Evolutionary conservation across 1,140 invertebrate species (phyloP).

Genomic region (Sinella curviseta): DNA sequence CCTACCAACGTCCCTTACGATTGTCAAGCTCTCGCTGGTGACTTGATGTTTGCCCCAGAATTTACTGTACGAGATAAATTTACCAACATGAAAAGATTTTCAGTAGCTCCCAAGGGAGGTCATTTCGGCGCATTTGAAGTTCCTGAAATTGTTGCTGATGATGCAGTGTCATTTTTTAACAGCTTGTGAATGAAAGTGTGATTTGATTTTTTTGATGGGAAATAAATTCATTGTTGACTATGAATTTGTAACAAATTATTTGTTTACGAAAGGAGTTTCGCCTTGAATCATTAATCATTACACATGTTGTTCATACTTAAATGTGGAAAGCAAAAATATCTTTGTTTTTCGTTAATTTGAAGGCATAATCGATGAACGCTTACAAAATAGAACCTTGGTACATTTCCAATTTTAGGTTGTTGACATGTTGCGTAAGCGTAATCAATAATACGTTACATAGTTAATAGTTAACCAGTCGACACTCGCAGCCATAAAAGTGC

Average conservation of each 20-base stretch:
- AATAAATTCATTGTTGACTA: background rate
- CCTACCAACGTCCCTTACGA: constrained; percentile 55
- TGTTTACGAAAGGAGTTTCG: background rate
- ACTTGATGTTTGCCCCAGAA: constrained; percentile 52
- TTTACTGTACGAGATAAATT: constrained; percentile 50
- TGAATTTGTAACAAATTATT: background rate
- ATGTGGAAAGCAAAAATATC: background rate
- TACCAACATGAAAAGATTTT: constrained; percentile 53
- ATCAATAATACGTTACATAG: no score
- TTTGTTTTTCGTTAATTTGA: no score
- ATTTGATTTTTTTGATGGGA: background rate
- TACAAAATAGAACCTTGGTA: no score
- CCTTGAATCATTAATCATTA: background rate
- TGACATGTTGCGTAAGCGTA: no score
- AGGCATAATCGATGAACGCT: no score
- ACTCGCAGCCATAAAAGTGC: no score
- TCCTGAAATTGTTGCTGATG: constrained; percentile 68
- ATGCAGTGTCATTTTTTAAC: constrained; percentile 52
- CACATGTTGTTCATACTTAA: background rate
- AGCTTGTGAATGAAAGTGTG: background rate
- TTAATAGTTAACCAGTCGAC: no score
- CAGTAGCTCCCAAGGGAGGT: constrained; percentile 62
- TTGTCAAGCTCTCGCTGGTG: constrained; percentile 54
- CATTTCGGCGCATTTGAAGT: constrained; percentile 84
- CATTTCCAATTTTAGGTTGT: background rate